Evolutionary conservation across 2,888 invertebrate species (phyloP).

Genomic region (Parnassius apollo): DNA sequence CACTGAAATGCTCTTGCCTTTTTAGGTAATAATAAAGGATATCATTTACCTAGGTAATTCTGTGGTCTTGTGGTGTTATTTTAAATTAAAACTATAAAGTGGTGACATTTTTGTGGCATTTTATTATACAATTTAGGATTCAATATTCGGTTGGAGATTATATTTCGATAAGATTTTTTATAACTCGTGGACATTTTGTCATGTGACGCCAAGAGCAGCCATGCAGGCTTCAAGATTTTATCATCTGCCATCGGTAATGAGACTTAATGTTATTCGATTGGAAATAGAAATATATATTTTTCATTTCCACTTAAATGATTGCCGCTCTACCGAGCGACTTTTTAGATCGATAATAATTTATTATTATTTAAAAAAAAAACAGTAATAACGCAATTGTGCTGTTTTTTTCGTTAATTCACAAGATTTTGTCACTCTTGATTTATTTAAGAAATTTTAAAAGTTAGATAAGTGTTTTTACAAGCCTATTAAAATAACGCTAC

Average conservation of each 20-base stretch:
- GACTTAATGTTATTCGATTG: conserved; percentile 64
- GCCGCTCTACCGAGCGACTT: neutral
- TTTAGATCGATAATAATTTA: neutral
- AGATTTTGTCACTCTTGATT: too few species aligned
- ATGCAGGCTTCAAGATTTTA: conserved; percentile 60
- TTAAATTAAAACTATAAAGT: too few species aligned
- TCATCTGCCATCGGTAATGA: conserved; percentile 65
- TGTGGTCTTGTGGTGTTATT: too few species aligned
- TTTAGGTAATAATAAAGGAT: too few species aligned
- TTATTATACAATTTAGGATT: conserved; percentile 19
- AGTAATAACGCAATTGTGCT: too few species aligned
- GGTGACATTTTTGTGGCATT: neutral
- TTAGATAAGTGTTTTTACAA: too few species aligned
- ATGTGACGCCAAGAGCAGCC: conserved; percentile 41
- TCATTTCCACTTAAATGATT: conserved; percentile 25
- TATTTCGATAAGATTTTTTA: conserved; percentile 39
- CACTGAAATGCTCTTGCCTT: too few species aligned
- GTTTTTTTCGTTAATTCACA: too few species aligned
- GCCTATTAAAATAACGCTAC: too few species aligned
- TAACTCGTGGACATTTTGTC: conserved; percentile 49
- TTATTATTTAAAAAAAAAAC: neutral
- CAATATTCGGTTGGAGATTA: conserved; percentile 29
- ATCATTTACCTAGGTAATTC: too few species aligned
- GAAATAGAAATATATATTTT: conserved; percentile 50
- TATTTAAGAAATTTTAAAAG: too few species aligned